Percentiles rank a stretch among this genome's conserved stretches.
Conservation (phyloP, 2,888 invertebrate genomes). For the Bombylius discolor region DNA sequence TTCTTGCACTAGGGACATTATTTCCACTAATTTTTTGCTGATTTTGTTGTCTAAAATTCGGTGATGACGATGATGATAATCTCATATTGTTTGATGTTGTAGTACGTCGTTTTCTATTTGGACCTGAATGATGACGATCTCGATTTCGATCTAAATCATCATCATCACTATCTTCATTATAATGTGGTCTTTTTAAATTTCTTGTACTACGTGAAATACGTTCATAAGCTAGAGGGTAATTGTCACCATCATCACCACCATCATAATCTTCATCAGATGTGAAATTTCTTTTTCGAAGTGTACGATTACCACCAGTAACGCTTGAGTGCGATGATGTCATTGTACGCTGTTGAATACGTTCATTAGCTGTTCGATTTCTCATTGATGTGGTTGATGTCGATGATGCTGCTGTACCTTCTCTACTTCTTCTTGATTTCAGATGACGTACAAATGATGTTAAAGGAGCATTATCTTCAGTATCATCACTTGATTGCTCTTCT, state of each 20-base stretch:
- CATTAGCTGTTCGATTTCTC: conserved; percentile 16
- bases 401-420: neutral
- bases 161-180: conserved; percentile 49
- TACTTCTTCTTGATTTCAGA: neutral
- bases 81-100: neutral
- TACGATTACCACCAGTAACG: neutral
- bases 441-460: neutral
- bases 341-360: neutral
- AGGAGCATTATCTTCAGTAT: neutral
- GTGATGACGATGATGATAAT: conserved; percentile 8
- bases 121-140: neutral
- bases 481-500: neutral
- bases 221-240: conserved; percentile 8
- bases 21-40: conserved; percentile 1
- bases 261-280: neutral
- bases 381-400: conserved; percentile 16
- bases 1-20: conserved; percentile 9
- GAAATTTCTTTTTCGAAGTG: neutral
- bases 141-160: conserved; percentile 27
- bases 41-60: conserved; percentile 9
- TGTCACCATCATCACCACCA: conserved; percentile 15
- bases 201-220: conserved; percentile 18
- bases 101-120: conserved; percentile 7
- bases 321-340: neutral
- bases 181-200: conserved; percentile 39